Conservation (phyloP, 2,113 vertebrate species). For the Neogobius melanostomus region DNA sequence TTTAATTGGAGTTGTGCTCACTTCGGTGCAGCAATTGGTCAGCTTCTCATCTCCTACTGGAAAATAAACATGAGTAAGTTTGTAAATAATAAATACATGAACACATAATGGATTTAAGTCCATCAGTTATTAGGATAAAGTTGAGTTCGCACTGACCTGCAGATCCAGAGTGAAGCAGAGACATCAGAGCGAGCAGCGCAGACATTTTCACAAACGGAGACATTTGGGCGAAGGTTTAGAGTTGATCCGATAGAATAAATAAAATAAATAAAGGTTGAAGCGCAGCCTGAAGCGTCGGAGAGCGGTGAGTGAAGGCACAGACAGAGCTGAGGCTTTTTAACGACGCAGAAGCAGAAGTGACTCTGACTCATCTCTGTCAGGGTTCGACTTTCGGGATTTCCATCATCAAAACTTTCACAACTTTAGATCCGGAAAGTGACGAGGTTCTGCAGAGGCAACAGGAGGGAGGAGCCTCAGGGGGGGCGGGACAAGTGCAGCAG, state of each 20-base stretch:
- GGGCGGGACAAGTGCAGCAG: too few relatives aligned
- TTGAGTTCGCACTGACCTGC: not conserved
- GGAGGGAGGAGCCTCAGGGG: too few relatives aligned
- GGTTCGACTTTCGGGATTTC: not conserved
- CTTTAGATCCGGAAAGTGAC: too few relatives aligned
- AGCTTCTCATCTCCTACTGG: not conserved
- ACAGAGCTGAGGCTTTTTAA: not conserved
- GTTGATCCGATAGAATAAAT: not conserved
- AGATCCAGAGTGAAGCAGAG: not conserved
- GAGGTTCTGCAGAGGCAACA: too few relatives aligned
- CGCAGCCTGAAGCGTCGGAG: too few relatives aligned
- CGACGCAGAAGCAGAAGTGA: not conserved
- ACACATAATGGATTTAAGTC: too few relatives aligned
- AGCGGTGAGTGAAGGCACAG: not conserved
- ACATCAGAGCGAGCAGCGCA: not conserved
- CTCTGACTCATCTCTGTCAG: too few relatives aligned
- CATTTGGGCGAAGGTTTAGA: not conserved
- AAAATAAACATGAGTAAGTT: not conserved
- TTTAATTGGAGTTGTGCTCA: rapidly evolving
- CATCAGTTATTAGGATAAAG: too few relatives aligned
- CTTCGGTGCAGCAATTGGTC: not conserved
- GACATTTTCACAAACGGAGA: not conserved
- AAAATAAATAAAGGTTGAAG: not conserved
- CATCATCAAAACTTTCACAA: not conserved
- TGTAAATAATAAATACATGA: too few relatives aligned